These are phyloP conservation scores for Plagodis dolabraria DNA, from an alignment of 2,888 invertebrate genomes.

Conservation along the genomic window DNA sequence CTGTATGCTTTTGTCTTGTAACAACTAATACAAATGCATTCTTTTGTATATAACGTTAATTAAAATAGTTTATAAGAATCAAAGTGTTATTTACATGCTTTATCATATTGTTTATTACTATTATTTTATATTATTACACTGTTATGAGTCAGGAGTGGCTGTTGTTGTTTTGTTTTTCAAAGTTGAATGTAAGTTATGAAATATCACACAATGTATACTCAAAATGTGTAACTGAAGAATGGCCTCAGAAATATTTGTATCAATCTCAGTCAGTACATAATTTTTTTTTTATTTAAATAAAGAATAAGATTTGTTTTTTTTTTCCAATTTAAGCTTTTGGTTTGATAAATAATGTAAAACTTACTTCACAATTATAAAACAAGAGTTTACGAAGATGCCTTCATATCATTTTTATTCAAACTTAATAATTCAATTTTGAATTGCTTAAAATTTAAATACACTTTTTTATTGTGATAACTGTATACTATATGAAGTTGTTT, in stretches of 20 bases:
- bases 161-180: conserved; percentile 55
- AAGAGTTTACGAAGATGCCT: conserved; percentile 11
- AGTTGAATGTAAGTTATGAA: conserved; percentile 37
- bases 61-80: conserved; percentile 31
- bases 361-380: too few species aligned
- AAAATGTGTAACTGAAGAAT: background rate
- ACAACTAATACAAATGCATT: conserved; percentile 33
- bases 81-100: conserved; percentile 49
- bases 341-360: background rate
- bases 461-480: conserved; percentile 23
- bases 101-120: conserved; percentile 36
- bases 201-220: conserved; percentile 28
- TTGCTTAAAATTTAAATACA: conserved; percentile 15
- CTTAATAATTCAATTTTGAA: conserved; percentile 10
- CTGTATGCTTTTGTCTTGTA: conserved; percentile 4
- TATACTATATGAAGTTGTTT: conserved; percentile 17
- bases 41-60: conserved; percentile 31
- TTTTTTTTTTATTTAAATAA: too few species aligned
- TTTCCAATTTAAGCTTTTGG: background rate
- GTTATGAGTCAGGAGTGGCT: conserved; percentile 66
- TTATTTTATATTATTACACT: conserved; percentile 56
- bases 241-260: too few species aligned
- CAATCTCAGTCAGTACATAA: too few species aligned
- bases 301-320: too few species aligned
- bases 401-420: conserved; percentile 10